These are phyloP conservation scores for Halichoeres trimaculatus DNA, from an alignment of 2,113 vertebrate species.

Conservation along the genomic window DNA sequence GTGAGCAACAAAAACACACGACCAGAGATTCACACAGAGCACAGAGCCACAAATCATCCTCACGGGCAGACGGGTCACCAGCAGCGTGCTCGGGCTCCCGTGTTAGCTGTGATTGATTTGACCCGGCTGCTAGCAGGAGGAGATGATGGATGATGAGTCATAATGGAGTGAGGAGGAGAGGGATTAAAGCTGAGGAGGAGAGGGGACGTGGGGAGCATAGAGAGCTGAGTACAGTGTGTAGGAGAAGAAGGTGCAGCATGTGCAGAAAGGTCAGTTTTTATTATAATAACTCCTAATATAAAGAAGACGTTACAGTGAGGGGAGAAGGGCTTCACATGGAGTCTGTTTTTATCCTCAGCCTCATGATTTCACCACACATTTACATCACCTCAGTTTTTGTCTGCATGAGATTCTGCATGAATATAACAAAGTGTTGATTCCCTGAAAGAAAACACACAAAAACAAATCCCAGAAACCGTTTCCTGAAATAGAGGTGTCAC, in stretches of 20 bases:
- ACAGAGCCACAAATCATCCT: neutral
- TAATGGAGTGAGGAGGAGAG: neutral
- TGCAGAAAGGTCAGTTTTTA: no score
- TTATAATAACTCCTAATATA: no score
- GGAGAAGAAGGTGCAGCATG: no score
- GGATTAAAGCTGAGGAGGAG: neutral
- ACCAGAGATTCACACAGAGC: neutral
- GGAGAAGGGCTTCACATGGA: no score
- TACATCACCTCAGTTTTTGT: neutral
- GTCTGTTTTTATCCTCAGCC: no score
- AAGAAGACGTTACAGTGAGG: no score
- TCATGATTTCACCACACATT: no score
- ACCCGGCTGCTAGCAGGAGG: constrained; percentile 23
- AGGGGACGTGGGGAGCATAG: neutral
- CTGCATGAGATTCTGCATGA: neutral
- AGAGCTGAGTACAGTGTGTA: neutral
- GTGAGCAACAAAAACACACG: constrained; percentile 71
- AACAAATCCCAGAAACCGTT: neutral
- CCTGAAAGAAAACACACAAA: neutral
- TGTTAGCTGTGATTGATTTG: constrained; percentile 10
- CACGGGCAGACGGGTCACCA: neutral
- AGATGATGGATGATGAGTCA: constrained; percentile 41
- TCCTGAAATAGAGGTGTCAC: constrained; percentile 15
- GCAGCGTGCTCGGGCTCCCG: neutral
- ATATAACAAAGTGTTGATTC: neutral